phyloP scores from a whole-genome alignment of 2,113 vertebrate species.

The Malurus elegans region DNA sequence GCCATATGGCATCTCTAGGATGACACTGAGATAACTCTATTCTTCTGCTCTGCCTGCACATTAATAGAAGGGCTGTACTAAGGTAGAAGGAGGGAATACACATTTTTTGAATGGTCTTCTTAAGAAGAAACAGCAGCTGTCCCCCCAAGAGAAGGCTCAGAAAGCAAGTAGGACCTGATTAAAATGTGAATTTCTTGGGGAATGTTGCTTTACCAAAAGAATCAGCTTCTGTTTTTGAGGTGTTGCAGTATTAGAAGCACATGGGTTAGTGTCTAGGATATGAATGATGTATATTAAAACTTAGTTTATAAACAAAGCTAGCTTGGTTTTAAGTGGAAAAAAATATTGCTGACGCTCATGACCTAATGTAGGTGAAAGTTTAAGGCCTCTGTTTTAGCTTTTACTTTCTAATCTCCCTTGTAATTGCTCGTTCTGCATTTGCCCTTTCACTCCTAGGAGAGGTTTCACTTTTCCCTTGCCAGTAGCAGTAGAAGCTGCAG shows the following conservation, averaged over 20 bases:
- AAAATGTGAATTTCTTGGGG: not conserved
- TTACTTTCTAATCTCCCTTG: not conserved
- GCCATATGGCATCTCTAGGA: fast-evolving
- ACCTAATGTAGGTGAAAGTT: not conserved
- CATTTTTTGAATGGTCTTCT: not conserved
- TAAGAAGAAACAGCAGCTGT: not conserved
- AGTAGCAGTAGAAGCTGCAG: not conserved
- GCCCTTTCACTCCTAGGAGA: not conserved
- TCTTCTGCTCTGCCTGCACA: not conserved
- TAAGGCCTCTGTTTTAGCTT: not conserved
- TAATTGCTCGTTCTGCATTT: not conserved
- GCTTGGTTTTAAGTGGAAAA: not conserved
- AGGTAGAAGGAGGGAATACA: not conserved
- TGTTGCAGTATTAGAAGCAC: not conserved
- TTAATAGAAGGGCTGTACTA: not conserved
- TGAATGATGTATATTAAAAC: not conserved
- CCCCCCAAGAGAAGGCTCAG: not conserved
- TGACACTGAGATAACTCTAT: not conserved
- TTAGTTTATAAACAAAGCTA: not conserved
- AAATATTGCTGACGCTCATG: not conserved
- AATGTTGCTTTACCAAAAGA: not conserved
- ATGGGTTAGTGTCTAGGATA: too few relatives aligned
- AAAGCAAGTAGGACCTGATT: not conserved
- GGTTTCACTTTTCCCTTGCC: not conserved
- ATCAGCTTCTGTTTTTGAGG: not conserved